A percentile compares a stretch with the other conserved stretches of the same genome.
Evolutionary conservation across 2,797 vertebrate species (phyloP).

Genomic region (Crenuchus spilurus): DNA sequence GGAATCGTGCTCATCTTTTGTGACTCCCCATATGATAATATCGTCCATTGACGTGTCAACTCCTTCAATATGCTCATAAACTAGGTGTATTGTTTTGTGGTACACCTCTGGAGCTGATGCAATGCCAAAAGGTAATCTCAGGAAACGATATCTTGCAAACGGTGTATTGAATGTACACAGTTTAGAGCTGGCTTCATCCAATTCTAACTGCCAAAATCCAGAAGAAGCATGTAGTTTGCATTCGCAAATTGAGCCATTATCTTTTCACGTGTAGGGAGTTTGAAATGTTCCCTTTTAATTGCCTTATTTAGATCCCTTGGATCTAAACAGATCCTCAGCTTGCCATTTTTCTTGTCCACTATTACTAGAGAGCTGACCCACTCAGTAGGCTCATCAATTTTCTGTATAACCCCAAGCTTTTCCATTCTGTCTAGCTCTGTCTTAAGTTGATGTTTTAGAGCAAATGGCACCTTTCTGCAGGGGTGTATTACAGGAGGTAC

Average conservation of each 20-base stretch:
- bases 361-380: constrained; percentile 29
- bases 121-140: constrained; percentile 40
- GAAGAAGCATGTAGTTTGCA: constrained; percentile 21
- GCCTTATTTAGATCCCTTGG: constrained; percentile 37
- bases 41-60: constrained; percentile 32
- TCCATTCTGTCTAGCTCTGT: constrained; percentile 17
- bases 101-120: constrained; percentile 34
- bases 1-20: constrained; percentile 33
- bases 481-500: constrained; percentile 20
- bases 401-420: constrained; percentile 6
- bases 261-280: constrained; percentile 19
- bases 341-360: constrained; percentile 10
- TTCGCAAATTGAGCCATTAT: constrained; percentile 14
- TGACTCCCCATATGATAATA: constrained; percentile 14
- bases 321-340: constrained; percentile 13
- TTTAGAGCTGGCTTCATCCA: constrained; percentile 28
- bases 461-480: constrained; percentile 28
- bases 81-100: constrained; percentile 39
- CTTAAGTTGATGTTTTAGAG: constrained; percentile 5
- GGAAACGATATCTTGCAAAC: constrained; percentile 21
- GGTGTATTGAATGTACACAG: constrained; percentile 38
- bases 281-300: constrained; percentile 41
- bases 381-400: constrained; percentile 16
- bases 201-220: constrained; percentile 37
- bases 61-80: constrained; percentile 29